Percentiles rank a stretch among this genome's conserved stretches.
These are phyloP conservation scores for Cryptocephalus primarius DNA, from an alignment of 2,888 invertebrate genomes.

Conservation along the genomic window DNA sequence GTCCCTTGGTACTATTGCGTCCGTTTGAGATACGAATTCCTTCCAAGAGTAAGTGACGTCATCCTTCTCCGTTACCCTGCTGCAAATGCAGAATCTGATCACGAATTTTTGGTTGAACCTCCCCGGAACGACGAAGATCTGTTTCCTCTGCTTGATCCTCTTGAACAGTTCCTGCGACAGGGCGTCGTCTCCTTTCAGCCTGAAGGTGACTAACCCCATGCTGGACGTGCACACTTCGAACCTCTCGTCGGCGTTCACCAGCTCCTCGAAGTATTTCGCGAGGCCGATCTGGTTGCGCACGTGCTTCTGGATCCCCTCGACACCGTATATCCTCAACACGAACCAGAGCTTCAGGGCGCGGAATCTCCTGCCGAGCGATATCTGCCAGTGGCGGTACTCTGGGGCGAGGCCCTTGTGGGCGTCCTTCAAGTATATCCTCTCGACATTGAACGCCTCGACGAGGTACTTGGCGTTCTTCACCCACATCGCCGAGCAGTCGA, in stretches of 20 bases:
- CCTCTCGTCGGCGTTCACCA: constrained; percentile 59
- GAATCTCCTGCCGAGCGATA: constrained; percentile 79
- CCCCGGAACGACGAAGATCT: constrained; percentile 74
- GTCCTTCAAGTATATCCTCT: constrained; percentile 82
- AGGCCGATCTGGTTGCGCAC: constrained; percentile 65
- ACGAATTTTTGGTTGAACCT: constrained; percentile 56
- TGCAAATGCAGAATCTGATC: constrained; percentile 75
- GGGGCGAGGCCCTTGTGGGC: constrained; percentile 52
- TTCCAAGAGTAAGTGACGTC: constrained; percentile 68
- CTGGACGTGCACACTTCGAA: constrained; percentile 58
- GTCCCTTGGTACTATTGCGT: constrained; percentile 16
- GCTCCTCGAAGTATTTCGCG: constrained; percentile 67
- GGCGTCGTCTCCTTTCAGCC: constrained; percentile 63
- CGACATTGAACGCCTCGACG: constrained; percentile 83
- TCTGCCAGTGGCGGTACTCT: constrained; percentile 75
- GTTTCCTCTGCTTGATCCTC: constrained; percentile 60
- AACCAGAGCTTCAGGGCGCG: constrained; percentile 89
- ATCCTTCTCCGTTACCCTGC: constrained; percentile 52
- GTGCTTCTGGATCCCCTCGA: constrained; percentile 65
- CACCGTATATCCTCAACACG: constrained; percentile 72
- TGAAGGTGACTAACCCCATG: constrained; percentile 74
- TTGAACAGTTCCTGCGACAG: constrained; percentile 61
- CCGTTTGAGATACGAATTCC: constrained; percentile 22
- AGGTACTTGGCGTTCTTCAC: constrained; percentile 72
- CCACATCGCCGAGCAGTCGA: constrained; percentile 93